Conservation (phyloP, 2,888 invertebrate genomes). For the Beris chalybata region DNA sequence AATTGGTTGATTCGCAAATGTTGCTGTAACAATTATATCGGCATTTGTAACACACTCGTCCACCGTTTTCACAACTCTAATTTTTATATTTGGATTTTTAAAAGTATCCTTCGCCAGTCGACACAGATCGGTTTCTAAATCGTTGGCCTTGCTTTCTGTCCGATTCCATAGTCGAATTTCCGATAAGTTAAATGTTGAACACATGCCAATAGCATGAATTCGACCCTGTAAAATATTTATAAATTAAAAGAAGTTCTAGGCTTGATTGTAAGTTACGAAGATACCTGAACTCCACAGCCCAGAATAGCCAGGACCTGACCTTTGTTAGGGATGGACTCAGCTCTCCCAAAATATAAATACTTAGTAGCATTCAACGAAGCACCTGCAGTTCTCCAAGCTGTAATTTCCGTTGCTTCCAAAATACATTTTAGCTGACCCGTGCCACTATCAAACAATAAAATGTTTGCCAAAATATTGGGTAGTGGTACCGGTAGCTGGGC, state of each 20-base stretch:
- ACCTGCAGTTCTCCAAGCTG: conserved; percentile 63
- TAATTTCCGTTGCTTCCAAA: conserved; percentile 60
- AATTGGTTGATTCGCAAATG: conserved; percentile 59
- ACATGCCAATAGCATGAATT: conserved; percentile 59
- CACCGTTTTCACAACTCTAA: conserved; percentile 46
- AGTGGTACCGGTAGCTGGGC: conserved; percentile 47
- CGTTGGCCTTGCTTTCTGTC: conserved; percentile 49
- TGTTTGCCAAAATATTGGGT: conserved; percentile 57
- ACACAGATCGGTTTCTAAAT: conserved; percentile 51
- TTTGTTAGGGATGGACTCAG: conserved; percentile 29
- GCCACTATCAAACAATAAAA: conserved; percentile 54
- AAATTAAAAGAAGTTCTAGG: not conserved
- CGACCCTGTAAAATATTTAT: conserved; percentile 44
- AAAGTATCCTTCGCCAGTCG: conserved; percentile 36
- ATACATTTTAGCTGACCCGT: conserved; percentile 57
- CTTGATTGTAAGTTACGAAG: not conserved
- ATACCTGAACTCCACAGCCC: conserved; percentile 60
- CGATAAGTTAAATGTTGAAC: conserved; percentile 56
- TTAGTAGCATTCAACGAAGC: conserved; percentile 62
- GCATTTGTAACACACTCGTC: conserved; percentile 60
- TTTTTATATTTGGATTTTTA: conserved; percentile 38
- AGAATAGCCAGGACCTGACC: conserved; percentile 55
- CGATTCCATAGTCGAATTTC: conserved; percentile 64
- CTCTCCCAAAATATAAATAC: conserved; percentile 52
- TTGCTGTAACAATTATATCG: conserved; percentile 66